Conservation (phyloP, 2,797 vertebrate genomes). For the Nyctibius grandis region DNA sequence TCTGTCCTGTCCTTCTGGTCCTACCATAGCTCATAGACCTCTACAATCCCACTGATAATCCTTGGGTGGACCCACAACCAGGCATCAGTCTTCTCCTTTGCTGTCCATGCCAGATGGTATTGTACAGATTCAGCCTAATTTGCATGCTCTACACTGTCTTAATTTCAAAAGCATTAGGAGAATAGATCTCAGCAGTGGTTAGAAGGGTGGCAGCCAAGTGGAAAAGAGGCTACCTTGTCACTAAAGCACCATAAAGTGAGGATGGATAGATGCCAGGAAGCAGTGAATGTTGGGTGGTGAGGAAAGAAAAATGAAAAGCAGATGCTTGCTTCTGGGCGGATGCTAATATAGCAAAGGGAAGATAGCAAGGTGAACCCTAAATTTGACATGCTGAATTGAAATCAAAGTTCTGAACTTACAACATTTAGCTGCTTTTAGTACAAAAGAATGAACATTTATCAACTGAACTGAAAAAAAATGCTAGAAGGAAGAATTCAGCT, state of each 20-base stretch:
- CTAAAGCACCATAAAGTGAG: accelerated
- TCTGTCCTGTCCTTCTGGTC: neutral
- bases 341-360: neutral
- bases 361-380: neutral
- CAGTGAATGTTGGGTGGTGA: neutral
- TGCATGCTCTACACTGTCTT: neutral
- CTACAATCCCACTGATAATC: neutral
- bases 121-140: neutral
- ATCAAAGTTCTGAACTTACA: neutral
- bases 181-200: neutral
- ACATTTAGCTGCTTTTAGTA: neutral
- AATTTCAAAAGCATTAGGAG: neutral
- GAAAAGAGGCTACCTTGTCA: neutral
- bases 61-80: neutral
- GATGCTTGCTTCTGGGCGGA: neutral
- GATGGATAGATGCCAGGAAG: neutral
- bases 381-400: neutral
- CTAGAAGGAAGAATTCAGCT: neutral
- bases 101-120: neutral
- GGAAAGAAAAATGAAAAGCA: neutral
- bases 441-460: neutral
- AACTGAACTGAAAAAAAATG: neutral
- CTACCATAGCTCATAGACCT: neutral
- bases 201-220: neutral
- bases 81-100: neutral